Evolutionary conservation across 2,888 invertebrate genomes (phyloP), one percentile per base, ranked within the genome.

Genomic region (Alsophila aescularia): DNA sequence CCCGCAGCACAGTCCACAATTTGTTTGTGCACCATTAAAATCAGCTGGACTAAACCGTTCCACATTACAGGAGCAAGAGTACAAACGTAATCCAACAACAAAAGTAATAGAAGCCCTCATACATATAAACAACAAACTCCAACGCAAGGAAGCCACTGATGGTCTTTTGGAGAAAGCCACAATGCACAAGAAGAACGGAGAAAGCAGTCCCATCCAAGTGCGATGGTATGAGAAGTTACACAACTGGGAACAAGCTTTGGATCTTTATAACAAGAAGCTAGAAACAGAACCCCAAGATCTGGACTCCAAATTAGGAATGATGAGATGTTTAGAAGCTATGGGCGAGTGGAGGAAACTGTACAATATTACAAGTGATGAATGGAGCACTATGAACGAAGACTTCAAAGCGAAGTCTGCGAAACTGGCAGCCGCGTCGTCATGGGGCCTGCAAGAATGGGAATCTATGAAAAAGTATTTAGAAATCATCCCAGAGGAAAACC

Each of bases 171-270:
- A 97, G 70, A 97, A 96, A 80, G 98, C 98, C 0, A 96, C 96
- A 90, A 95, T 93, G 48, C 94, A 96, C 70, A 94, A 95, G 59
- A 95, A 94, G 58, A 93, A 93, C 4, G 93, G 93, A 0, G 93
- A 94, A 58, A 93, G 93, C 47, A 87, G 93, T 41, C 60, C 89
- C 1, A 87, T 85, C 55, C 85, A 87, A 80, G 98, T 99, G 18
- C 94, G 97, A 1, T 99, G 99, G 99, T 99, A 99, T 81, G 99
- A 99, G 82, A 99, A 99, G 81, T 89, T 99, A 1, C 98, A 99
- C 83, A 98, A 99, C 78, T 99, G 99, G 99, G 98, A 99, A 66
- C 97, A 97, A 78, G 99, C 99, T 0, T 86, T 98, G 50, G 94
- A 95, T 55, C 94, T 98, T 5, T 99, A 99, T 76, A 94, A 95